A percentile compares a stretch with the other conserved stretches of the same genome.
Conservation (phyloP, 2,797 vertebrate genomes). For the Leuciscus waleckii region DNA sequence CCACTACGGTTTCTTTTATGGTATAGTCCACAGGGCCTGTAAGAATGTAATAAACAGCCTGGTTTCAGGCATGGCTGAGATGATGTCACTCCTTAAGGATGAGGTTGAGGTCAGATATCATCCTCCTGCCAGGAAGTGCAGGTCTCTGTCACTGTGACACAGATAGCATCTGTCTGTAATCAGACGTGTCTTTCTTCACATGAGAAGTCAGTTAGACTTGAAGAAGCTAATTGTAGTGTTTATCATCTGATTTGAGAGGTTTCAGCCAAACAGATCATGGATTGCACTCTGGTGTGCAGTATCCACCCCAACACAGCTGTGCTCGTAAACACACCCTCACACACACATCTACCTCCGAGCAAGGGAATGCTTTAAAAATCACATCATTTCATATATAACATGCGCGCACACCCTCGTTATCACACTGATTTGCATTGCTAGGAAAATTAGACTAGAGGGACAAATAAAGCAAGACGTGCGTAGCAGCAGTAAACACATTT, state of each 20-base stretch:
- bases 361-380: conserved; percentile 13
- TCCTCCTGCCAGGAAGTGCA: not conserved
- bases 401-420: conserved; percentile 47
- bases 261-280: conserved; percentile 31
- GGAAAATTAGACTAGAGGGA: not conserved
- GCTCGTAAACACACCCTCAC: conserved; percentile 51
- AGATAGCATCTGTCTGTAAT: conserved; percentile 14
- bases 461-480: conserved; percentile 8
- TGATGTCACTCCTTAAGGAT: conserved; percentile 41
- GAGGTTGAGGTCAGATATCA: conserved; percentile 15
- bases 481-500: not conserved
- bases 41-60: not conserved
- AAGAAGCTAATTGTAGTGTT: conserved; percentile 15
- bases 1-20: not conserved
- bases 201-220: conserved; percentile 20
- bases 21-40: not conserved
- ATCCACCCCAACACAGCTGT: conserved; percentile 76
- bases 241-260: conserved; percentile 14
- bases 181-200: conserved; percentile 18
- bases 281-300: conserved; percentile 49
- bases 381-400: conserved; percentile 10
- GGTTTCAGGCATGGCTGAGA: conserved; percentile 30
- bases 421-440: conserved; percentile 19
- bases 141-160: conserved; percentile 23
- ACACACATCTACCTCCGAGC: not conserved